Conservation (phyloP, 2,797 vertebrate genomes). For the Phoeniculus purpureus region DNA sequence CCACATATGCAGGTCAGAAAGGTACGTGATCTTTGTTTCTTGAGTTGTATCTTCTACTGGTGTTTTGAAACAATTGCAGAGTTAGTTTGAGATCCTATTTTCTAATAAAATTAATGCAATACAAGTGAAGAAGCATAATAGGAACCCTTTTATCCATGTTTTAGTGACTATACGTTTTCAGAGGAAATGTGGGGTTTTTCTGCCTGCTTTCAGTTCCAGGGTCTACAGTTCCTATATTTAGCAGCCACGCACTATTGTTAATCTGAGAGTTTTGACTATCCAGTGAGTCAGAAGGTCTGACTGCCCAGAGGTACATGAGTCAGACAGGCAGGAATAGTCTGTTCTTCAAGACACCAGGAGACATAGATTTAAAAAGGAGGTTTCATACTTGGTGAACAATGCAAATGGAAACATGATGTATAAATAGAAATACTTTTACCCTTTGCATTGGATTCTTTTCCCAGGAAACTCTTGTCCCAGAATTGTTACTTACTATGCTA, state of each 20-base stretch:
- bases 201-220: constrained; percentile 33
- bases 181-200: constrained; percentile 54
- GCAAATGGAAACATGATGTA: constrained; percentile 62
- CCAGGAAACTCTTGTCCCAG: constrained; percentile 18
- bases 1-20: background rate
- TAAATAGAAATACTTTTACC: constrained; percentile 67
- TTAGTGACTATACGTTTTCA: background rate
- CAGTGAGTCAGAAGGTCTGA: constrained; percentile 79
- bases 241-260: constrained; percentile 66
- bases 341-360: constrained; percentile 66
- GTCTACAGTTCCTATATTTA: constrained; percentile 73
- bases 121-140: background rate
- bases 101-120: background rate
- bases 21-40: accelerated
- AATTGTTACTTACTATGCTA: background rate
- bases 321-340: constrained; percentile 76
- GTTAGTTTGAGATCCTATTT: background rate
- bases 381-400: constrained; percentile 61
- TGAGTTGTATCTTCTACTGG: background rate
- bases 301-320: constrained; percentile 74
- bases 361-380: constrained; percentile 53
- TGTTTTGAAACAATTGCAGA: background rate
- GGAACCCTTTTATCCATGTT: background rate
- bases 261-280: constrained; percentile 71
- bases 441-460: constrained; percentile 50